Evolutionary conservation across 2,113 vertebrate genomes (phyloP), one percentile per base, ranked within the genome.

Genomic region (Alligator mississippiensis): DNA sequence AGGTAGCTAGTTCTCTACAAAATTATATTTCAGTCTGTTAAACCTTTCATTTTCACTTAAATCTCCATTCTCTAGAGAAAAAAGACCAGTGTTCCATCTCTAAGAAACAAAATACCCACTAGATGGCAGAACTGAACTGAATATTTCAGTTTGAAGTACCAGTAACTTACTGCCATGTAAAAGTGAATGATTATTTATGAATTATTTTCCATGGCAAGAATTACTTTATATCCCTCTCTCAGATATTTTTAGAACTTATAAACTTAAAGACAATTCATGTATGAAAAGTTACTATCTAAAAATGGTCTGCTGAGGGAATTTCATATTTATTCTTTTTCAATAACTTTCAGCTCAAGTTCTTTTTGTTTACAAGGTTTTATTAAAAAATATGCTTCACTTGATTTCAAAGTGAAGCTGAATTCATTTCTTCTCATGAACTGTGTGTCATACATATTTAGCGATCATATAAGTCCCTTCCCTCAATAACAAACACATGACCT

Each of bases 11-110:
- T 38, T 76, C 77, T 76, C 64, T 16, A 87, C 61, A 63, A 68
- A 95, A 66, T 55, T 79, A 78, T 70, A 89, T 90, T 97, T 96
- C 95, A 88, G 78, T 89, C 80, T 88, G 54, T 78, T 87, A 96
- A 94, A 87, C 4, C 11, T 82, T 82, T 94, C 15, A 76, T 70
- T 80, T 95, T 84, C 84, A 94, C 25, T 92, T 84, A 80, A 93
- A 86, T 85, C 4, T 77, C 5, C 54, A 90, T 82, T 86, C 79
- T 74, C 47, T 54, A n/a, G 75, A 84, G 55, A 38, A 63, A 90
- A 57, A 75, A 86, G 58, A 13, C 38, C 62, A 18, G 57, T 9
- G 15, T 95, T 80, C 11, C 58, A 13, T 74, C 1, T 25, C 18
- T 64, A 14, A 54, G 24, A 24, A 4, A 80, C 70, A 47, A 74